These are phyloP conservation scores for Mastacembelus armatus DNA, from an alignment of 2,797 vertebrate genomes.

Conservation along the genomic window DNA sequence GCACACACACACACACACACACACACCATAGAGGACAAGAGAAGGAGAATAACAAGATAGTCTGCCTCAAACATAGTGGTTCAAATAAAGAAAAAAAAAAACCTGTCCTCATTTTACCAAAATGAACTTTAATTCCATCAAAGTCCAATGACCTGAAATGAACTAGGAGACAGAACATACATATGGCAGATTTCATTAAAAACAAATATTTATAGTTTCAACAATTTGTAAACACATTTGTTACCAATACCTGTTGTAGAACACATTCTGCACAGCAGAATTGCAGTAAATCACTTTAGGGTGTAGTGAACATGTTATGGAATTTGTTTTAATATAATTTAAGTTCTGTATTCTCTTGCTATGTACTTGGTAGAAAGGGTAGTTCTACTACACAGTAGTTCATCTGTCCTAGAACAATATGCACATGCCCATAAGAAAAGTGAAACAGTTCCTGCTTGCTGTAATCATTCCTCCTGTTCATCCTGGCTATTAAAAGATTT, in stretches of 20 bases:
- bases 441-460: not conserved
- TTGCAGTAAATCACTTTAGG: no score
- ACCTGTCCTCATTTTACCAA: constrained; percentile 26
- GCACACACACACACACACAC: not conserved
- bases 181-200: not conserved
- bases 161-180: not conserved
- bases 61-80: not conserved
- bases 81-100: constrained; percentile 11
- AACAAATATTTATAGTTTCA: not conserved
- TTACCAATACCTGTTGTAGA: not conserved
- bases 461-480: not conserved
- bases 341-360: no score
- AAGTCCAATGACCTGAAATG: constrained; percentile 10
- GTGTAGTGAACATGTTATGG: no score
- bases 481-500: no score
- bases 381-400: no score
- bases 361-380: no score
- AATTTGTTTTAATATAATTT: no score
- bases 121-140: not conserved
- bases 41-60: constrained; percentile 7
- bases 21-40: not conserved
- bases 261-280: not conserved
- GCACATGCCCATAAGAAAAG: not conserved
- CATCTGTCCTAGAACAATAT: no score
- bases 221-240: not conserved